These are phyloP conservation scores for Myripristis murdjan DNA, from an alignment of 2,797 vertebrate species.

Conservation along the genomic window DNA sequence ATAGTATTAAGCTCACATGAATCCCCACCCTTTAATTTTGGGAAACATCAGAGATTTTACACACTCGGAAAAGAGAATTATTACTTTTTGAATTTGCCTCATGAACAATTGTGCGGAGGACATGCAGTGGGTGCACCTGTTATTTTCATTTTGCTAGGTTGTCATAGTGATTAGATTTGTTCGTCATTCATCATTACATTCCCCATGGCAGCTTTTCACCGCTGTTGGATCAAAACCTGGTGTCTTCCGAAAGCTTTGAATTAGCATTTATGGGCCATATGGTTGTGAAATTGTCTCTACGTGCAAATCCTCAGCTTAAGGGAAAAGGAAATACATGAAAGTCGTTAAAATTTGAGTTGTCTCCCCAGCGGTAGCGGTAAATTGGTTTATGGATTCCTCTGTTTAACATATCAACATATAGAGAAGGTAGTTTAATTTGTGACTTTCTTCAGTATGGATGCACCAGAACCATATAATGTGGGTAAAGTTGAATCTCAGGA, in stretches of 20 bases:
- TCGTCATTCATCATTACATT: background rate
- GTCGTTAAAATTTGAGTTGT: background rate
- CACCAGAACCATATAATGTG: background rate
- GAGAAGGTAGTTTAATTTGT: background rate
- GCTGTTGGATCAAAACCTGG: too few relatives aligned
- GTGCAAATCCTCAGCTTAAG: background rate
- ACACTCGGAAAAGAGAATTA: background rate
- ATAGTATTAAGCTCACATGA: too few relatives aligned
- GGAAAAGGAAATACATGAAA: background rate
- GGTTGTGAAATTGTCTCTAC: background rate
- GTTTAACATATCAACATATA: background rate
- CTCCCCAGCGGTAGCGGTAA: background rate
- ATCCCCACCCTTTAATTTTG: background rate
- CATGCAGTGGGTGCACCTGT: background rate
- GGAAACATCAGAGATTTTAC: too few relatives aligned
- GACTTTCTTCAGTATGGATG: background rate
- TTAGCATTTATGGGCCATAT: background rate
- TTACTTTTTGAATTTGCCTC: background rate
- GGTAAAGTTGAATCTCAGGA: background rate
- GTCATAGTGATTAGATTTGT: background rate
- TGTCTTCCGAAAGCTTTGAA: background rate
- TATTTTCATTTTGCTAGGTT: background rate
- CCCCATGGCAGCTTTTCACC: constrained; percentile 1
- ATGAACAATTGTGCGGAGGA: background rate
- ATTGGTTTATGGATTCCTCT: background rate